A percentile compares a stretch with the other conserved stretches of the same genome.
Evolutionary conservation across 2,888 invertebrate genomes (phyloP).

Genomic region (Heteropelma amictum): DNA sequence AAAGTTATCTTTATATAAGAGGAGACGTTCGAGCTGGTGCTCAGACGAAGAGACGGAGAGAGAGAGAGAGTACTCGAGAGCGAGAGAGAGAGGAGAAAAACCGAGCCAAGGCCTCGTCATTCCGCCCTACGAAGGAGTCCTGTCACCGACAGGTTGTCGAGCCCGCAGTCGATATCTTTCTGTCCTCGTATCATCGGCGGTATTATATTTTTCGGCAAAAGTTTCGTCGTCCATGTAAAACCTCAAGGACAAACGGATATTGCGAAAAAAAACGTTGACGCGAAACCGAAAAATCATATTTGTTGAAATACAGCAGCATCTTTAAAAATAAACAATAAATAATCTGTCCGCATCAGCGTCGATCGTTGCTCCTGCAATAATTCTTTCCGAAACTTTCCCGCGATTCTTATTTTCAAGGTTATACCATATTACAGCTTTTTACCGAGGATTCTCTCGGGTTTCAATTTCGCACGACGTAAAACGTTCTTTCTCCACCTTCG

Average conservation of each 20-base stretch:
- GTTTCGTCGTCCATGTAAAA: constrained; percentile 17
- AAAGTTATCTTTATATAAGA: constrained; percentile 29
- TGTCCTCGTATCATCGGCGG: constrained; percentile 69
- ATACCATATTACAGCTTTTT: too few species aligned
- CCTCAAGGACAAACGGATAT: constrained; percentile 36
- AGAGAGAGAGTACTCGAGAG: constrained; percentile 31
- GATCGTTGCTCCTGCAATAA: too few species aligned
- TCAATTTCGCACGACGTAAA: too few species aligned
- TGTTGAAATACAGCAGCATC: too few species aligned
- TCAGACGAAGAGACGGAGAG: constrained; percentile 46
- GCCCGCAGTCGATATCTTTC: constrained; percentile 71
- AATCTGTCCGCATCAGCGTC: too few species aligned
- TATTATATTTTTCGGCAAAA: constrained; percentile 67
- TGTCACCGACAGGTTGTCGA: constrained; percentile 70
- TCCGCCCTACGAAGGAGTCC: constrained; percentile 67
- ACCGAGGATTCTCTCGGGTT: too few species aligned
- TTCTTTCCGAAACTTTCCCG: too few species aligned
- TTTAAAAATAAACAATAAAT: too few species aligned
- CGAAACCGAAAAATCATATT: too few species aligned
- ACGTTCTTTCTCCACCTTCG: too few species aligned
- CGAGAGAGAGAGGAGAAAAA: constrained; percentile 36
- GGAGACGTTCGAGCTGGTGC: constrained; percentile 42
- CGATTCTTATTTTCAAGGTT: too few species aligned
- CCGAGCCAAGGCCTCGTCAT: constrained; percentile 47
- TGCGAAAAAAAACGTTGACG: constrained; percentile 19